These are phyloP conservation scores for Drosophila chauvacae DNA, from an alignment of 1,140 invertebrate species.

Conservation along the genomic window DNA sequence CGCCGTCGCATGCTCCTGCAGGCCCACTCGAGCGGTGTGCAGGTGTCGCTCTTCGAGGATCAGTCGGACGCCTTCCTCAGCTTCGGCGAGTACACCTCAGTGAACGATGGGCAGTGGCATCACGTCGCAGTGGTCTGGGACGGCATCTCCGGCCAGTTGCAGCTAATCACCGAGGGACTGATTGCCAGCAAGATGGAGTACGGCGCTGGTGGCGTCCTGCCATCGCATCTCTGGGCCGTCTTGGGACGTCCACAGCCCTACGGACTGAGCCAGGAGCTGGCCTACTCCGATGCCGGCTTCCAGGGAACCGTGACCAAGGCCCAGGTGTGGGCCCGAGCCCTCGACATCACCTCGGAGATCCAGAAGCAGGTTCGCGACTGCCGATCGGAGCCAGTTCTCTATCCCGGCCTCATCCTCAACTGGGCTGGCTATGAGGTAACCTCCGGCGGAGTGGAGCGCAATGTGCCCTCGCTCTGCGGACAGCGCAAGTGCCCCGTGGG, in stretches of 20 bases:
- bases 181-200: conserved; percentile 96
- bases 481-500: conserved; percentile 94
- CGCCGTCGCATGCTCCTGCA: conserved; percentile 93
- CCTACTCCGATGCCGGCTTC: conserved; percentile 94
- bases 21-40: conserved; percentile 95
- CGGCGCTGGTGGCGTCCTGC: conserved; percentile 90
- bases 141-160: conserved; percentile 92
- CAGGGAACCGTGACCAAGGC: conserved; percentile 97
- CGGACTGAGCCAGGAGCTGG: conserved; percentile 86
- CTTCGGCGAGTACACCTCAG: conserved; percentile 95
- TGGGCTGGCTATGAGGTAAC: conserved; percentile 97
- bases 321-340: conserved; percentile 95
- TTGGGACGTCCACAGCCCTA: conserved; percentile 94
- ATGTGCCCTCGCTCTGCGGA: conserved; percentile 95
- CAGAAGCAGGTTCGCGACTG: conserved; percentile 96
- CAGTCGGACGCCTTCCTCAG: conserved; percentile 95
- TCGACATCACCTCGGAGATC: conserved; percentile 96
- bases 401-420: conserved; percentile 92
- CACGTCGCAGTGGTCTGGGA: conserved; percentile 97
- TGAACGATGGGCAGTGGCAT: conserved; percentile 98
- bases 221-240: conserved; percentile 94
- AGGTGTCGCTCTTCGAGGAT: conserved; percentile 94
- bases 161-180: conserved; percentile 95
- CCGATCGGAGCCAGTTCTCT: conserved; percentile 95
- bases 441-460: conserved; percentile 94